A percentile compares a stretch with the other conserved stretches of the same genome.
phyloP scores from a whole-genome alignment of 2,797 vertebrate species.

The Pseudotriccus pelzelni region DNA sequence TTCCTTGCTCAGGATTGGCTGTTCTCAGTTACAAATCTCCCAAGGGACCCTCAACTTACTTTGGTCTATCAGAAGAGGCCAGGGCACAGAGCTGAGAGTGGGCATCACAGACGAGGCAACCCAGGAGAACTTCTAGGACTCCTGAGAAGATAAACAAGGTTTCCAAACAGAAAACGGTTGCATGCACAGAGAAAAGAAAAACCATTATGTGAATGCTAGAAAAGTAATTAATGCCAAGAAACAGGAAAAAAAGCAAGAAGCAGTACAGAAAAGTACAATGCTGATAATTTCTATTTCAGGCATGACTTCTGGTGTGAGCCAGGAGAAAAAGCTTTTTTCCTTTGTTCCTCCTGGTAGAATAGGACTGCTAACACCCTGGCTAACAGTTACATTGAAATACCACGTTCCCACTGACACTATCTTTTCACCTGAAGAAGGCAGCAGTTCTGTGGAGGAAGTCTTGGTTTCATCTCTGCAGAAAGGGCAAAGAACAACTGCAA shows the following conservation, averaged over 20 bases:
- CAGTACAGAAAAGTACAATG: neutral
- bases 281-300: neutral
- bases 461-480: neutral
- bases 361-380: neutral
- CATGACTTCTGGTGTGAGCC: neutral
- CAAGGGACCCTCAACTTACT: neutral
- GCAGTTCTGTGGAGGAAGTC: neutral
- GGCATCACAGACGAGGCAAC: neutral
- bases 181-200: neutral
- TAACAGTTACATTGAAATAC: neutral
- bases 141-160: neutral
- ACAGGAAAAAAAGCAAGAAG: neutral
- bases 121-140: neutral
- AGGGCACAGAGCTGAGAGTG: neutral
- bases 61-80: neutral
- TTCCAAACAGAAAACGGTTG: neutral
- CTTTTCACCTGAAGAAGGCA: neutral
- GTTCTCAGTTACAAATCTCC: neutral
- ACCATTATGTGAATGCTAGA: neutral
- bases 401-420: neutral
- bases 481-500: neutral
- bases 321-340: neutral
- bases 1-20: neutral
- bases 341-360: neutral
- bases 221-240: neutral